Evolutionary conservation across 2,797 vertebrate species (phyloP).

Genomic region (Garrulus glandarius): DNA sequence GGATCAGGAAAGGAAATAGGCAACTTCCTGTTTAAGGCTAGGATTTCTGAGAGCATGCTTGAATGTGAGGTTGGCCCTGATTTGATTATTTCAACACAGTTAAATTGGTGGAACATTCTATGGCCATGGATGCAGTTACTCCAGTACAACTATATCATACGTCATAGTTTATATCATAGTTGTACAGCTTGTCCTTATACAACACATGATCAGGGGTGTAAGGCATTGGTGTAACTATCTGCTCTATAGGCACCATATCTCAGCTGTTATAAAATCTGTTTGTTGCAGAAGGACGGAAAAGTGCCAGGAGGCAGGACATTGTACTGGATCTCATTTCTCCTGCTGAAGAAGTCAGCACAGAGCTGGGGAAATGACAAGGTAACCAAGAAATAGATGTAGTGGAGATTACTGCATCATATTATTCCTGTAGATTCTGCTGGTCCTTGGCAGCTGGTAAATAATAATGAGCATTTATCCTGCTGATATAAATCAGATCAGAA

Average conservation of each 20-base stretch:
- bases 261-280: not conserved
- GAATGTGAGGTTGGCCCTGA: not conserved
- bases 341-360: not conserved
- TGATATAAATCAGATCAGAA: conserved; percentile 27
- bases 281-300: not conserved
- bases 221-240: not conserved
- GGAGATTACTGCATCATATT: not conserved
- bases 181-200: not conserved
- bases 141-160: not conserved
- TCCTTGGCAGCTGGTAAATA: not conserved
- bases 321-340: not conserved
- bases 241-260: not conserved
- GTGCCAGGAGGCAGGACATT: not conserved
- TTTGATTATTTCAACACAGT: not conserved
- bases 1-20: not conserved
- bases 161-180: not conserved
- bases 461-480: not conserved
- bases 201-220: not conserved
- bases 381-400: not conserved
- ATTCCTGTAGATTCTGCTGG: not conserved
- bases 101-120: not conserved
- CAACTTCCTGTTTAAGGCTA: not conserved
- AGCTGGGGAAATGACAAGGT: not conserved
- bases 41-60: not conserved
- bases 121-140: not conserved